Evolutionary conservation across 1,140 invertebrate genomes (phyloP).

Genomic region (Nebria ingens): DNA sequence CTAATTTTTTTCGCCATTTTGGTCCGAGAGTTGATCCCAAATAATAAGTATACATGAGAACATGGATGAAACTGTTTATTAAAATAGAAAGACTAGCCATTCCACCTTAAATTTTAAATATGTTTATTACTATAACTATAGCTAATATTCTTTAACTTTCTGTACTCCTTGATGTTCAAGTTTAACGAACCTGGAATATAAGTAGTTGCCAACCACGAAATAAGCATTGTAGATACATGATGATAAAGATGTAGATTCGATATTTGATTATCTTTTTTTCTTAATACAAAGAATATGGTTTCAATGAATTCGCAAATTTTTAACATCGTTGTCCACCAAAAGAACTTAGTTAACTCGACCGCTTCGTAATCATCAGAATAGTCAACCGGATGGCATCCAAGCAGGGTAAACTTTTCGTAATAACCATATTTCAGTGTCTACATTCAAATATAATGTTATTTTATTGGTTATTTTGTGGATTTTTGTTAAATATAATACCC

Average conservation of each 20-base stretch:
- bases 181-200: slow-evolving; percentile 50
- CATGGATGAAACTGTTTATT: slow-evolving; percentile 28
- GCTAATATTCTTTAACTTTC: too few relatives aligned
- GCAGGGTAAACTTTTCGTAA: slow-evolving; percentile 19
- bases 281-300: slow-evolving; percentile 54
- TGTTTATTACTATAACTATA: too few relatives aligned
- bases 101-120: slow-evolving; percentile 19
- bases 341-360: slow-evolving; percentile 41
- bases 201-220: slow-evolving; percentile 62
- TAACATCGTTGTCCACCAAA: slow-evolving; percentile 40
- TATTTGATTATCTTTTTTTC: slow-evolving; percentile 61
- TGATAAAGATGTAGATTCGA: slow-evolving; percentile 65
- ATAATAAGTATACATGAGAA: slow-evolving; percentile 35
- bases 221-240: slow-evolving; percentile 49
- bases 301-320: slow-evolving; percentile 39
- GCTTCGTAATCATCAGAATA: slow-evolving; percentile 50
- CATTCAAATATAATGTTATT: background rate
- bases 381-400: slow-evolving; percentile 53
- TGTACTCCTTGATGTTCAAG: too few relatives aligned
- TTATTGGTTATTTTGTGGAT: slow-evolving; percentile 1
- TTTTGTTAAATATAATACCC: slow-evolving; percentile 22
- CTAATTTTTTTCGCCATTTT: slow-evolving; percentile 23
- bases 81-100: slow-evolving; percentile 25
- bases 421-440: slow-evolving; percentile 19
- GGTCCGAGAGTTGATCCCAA: slow-evolving; percentile 26